Percentiles rank a stretch among this genome's conserved stretches.
phyloP scores from a whole-genome alignment of 2,113 vertebrate species.

The Halcyon senegalensis region DNA sequence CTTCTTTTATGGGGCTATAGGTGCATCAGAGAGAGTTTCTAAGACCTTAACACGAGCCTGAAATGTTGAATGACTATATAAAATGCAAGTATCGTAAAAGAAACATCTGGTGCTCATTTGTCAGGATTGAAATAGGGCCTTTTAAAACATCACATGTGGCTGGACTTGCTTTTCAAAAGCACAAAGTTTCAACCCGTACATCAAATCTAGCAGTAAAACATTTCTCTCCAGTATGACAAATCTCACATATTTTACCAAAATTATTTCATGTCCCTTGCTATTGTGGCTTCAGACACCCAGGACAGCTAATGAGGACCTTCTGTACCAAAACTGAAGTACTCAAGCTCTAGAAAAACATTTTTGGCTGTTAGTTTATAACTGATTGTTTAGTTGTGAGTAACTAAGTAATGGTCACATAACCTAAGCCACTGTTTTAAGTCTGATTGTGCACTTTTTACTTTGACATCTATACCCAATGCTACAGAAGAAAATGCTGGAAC shows the following conservation, averaged over 20 bases:
- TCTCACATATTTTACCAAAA: background rate
- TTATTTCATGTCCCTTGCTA: background rate
- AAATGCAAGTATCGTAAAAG: background rate
- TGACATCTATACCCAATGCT: background rate
- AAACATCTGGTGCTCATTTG: slow-evolving; percentile 43
- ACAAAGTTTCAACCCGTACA: background rate
- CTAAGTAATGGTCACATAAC: background rate
- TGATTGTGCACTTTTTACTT: background rate
- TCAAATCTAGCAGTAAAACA: background rate
- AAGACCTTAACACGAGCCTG: background rate
- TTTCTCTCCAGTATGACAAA: background rate
- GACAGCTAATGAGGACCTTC: background rate
- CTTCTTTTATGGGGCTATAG: background rate
- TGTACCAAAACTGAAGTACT: background rate
- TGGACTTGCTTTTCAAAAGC: background rate
- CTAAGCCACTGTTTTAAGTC: background rate
- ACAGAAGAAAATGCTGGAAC: background rate
- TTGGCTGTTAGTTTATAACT: background rate
- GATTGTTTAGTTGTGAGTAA: background rate
- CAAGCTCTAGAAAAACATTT: background rate
- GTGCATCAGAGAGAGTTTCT: background rate
- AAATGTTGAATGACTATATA: background rate
- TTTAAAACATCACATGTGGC: background rate
- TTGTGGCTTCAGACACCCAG: background rate
- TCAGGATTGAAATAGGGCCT: slow-evolving; percentile 1